Percentiles rank a stretch among this genome's conserved stretches.
These are phyloP conservation scores for Steinernema hermaphroditum DNA, from an alignment of 2,888 invertebrate genomes.

Conservation along the genomic window DNA sequence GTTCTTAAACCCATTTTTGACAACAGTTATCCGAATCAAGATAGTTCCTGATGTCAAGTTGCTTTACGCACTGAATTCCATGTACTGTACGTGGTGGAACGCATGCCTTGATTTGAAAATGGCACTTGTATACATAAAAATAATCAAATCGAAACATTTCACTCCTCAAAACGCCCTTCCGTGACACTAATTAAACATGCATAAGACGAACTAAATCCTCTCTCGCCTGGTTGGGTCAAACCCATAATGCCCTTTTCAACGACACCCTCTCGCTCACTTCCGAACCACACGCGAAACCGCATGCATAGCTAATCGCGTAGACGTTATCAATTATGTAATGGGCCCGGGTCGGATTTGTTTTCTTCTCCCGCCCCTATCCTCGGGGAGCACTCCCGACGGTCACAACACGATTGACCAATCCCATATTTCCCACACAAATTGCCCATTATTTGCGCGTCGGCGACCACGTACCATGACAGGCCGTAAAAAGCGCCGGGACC, in stretches of 20 bases:
- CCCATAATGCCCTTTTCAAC: neutral
- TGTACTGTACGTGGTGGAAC: no score
- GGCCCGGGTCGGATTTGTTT: slow-evolving; percentile 6
- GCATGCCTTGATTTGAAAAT: no score
- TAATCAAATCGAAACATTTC: no score
- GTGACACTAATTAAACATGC: neutral
- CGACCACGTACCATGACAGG: slow-evolving; percentile 5
- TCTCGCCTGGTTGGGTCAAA: neutral
- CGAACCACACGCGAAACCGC: neutral
- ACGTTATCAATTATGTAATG: slow-evolving; percentile 12
- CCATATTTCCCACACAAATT: neutral
- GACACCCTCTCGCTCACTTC: neutral
- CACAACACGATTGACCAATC: neutral
- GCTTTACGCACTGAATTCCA: no score
- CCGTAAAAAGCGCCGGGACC: slow-evolving; percentile 12
- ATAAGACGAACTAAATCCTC: neutral
- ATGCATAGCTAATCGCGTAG: slow-evolving; percentile 10
- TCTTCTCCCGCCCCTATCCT: neutral
- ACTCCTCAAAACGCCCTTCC: neutral
- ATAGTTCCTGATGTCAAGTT: no score
- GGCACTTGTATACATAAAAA: no score
- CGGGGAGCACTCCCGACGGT: neutral
- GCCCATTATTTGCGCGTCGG: slow-evolving; percentile 19
- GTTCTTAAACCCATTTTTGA: no score
- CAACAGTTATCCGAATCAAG: no score